Percentiles rank a stretch among this genome's conserved stretches.
Conservation (phyloP, 2,888 invertebrate species). For the Chloroclystis v-ata region DNA sequence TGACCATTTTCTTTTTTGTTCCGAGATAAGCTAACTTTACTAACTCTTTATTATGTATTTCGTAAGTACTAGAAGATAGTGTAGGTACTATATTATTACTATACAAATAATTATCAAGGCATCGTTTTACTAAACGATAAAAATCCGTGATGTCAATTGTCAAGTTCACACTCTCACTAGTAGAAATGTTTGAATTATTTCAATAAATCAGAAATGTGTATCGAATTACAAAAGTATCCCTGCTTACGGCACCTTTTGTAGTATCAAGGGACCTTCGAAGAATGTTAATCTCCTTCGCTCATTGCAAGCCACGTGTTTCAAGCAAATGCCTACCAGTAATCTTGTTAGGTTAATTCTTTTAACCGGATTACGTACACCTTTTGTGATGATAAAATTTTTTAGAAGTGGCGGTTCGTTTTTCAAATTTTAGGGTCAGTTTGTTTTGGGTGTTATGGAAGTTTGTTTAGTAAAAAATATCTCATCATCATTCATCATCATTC, state of each 20-base stretch:
- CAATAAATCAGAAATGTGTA: constrained; percentile 74
- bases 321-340: constrained; percentile 44
- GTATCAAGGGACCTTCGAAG: constrained; percentile 44
- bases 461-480: no score
- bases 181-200: constrained; percentile 64
- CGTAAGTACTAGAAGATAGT: no score
- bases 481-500: no score
- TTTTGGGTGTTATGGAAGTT: no score
- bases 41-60: no score
- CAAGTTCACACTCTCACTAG: background rate
- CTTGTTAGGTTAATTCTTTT: constrained; percentile 34
- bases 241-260: constrained; percentile 50
- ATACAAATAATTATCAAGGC: no score
- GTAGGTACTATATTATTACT: no score
- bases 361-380: constrained; percentile 17
- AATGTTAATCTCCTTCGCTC: constrained; percentile 63
- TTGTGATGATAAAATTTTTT: constrained; percentile 1
- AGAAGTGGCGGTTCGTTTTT: background rate
- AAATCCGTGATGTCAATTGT: no score
- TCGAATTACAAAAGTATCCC: constrained; percentile 65
- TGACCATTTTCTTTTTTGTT: no score
- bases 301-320: constrained; percentile 51
- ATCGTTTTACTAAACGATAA: no score
- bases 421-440: no score
- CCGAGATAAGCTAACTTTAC: no score